Base-by-base conservation (phyloP, 2,888 invertebrate genomes). In the Campoletis raptor region DNA sequence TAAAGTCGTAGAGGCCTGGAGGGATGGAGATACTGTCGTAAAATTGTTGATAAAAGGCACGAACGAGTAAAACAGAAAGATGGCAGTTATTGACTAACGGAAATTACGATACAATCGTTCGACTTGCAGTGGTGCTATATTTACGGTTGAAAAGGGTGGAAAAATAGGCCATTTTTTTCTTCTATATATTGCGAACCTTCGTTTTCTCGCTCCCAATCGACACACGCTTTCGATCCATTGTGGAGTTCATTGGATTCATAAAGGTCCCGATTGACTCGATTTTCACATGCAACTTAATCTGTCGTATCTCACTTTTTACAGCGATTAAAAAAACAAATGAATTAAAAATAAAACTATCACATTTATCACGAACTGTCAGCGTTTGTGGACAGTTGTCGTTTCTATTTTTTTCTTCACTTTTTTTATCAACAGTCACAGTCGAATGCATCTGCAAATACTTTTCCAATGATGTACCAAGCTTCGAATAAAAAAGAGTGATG, bases 71-170 rank as follows among this genome's bases (percentile, higher is more conserved):
- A 79, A 83, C 74, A 76, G 66, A 70, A 54, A 48, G 77, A 72
- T 61, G 81, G 40, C 83, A 86, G 85, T 85, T 81, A 89, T 89
- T 84, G 84, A 85, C 82, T 77, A 84, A 69, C 90, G 89, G 89
- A 90, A 89, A 89, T 89, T 89, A 88, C 88, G 36, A 57, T 67
- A 81, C 74, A 77, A 89, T 87, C 83, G 81, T 86, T 74, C 69
- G 67, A 45, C 69, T 84, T 40, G 69, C 61, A 48, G 67, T 37
- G 64, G 67, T 30, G 76, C 36, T 45, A 21, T 24, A 70, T 67
- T 40, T 67, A 15, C 24, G 15, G 30, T 61, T 61, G 30, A 61
- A 83, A 69, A 76, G n/a, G 36, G 36, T 36, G 21, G 18, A 37
- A 54, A 74, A 82, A 42, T 52, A 61, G 52, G 48, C 66, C 45